Conservation (phyloP, 2,888 invertebrate genomes). For the Tuberolachnus salignus region DNA sequence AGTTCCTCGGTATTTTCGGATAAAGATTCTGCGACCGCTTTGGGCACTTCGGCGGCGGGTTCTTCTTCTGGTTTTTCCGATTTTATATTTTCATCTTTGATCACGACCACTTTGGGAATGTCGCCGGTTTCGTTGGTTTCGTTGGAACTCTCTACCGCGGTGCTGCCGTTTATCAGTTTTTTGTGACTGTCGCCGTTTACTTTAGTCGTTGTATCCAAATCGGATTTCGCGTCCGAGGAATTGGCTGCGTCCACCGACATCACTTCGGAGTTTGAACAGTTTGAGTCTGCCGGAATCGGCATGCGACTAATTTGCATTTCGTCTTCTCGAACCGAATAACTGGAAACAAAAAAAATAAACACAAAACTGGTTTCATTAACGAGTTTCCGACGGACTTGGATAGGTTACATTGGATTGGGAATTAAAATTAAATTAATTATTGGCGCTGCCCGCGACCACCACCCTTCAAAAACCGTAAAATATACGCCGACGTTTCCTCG, state of each 20-base stretch:
- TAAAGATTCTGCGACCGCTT: not conserved
- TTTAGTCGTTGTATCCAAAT: constrained; percentile 26
- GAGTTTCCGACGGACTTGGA: too few relatives aligned
- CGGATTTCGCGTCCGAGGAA: constrained; percentile 29
- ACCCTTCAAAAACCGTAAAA: too few relatives aligned
- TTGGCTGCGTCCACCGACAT: constrained; percentile 36
- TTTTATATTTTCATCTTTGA: not conserved
- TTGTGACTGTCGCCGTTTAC: constrained; percentile 40
- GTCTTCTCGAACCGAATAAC: constrained; percentile 22
- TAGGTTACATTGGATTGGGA: too few relatives aligned
- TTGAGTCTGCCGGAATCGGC: constrained; percentile 54
- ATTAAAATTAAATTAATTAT: too few relatives aligned
- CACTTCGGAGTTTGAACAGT: constrained; percentile 24
- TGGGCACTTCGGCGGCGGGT: too few relatives aligned
- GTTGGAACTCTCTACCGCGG: not conserved
- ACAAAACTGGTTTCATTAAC: not conserved
- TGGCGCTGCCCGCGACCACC: too few relatives aligned
- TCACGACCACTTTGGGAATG: not conserved
- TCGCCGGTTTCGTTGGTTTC: not conserved
- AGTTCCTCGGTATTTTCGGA: constrained; percentile 27
- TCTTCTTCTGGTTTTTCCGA: constrained; percentile 11
- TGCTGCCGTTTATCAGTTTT: constrained; percentile 35
- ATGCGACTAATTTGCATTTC: constrained; percentile 54
- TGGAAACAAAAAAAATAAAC: not conserved
- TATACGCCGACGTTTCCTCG: too few relatives aligned